Percentiles rank a stretch among this genome's conserved stretches.
Evolutionary conservation across 2,888 invertebrate genomes (phyloP).

Genomic region (Trypoxylon attenuatum): DNA sequence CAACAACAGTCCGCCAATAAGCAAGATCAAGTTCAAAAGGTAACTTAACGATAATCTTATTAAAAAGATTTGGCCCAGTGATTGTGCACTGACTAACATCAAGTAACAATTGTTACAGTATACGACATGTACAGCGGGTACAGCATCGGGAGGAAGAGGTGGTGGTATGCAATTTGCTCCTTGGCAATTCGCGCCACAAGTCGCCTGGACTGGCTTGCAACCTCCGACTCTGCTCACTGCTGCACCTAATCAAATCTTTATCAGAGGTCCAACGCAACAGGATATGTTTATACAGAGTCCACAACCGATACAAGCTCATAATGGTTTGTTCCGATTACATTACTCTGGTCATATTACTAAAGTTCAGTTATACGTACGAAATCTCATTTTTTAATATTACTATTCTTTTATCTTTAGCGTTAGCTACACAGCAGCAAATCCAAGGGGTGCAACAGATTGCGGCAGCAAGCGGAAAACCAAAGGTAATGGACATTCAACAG

Average conservation of each 20-base stretch:
- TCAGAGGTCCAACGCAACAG: conserved; percentile 84
- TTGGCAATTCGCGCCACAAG: conserved; percentile 87
- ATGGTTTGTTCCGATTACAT: conserved; percentile 82
- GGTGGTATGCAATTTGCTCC: conserved; percentile 84
- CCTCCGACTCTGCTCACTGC: conserved; percentile 80
- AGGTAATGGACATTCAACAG: conserved; percentile 73
- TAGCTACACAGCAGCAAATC: conserved; percentile 73
- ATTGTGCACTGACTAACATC: background rate
- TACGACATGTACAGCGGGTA: conserved; percentile 71
- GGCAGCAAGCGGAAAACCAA: conserved; percentile 71
- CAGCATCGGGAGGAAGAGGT: conserved; percentile 66
- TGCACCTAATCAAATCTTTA: conserved; percentile 88
- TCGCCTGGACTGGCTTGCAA: conserved; percentile 86
- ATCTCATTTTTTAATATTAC: too few species aligned
- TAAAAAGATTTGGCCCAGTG: background rate
- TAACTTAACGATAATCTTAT: conserved; percentile 19
- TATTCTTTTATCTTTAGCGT: too few species aligned
- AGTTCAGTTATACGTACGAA: background rate
- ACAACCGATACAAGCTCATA: conserved; percentile 81
- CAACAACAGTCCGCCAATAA: conserved; percentile 69
- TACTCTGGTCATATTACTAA: background rate
- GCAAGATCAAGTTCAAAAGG: conserved; percentile 72
- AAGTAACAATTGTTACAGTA: conserved; percentile 62
- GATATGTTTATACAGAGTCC: conserved; percentile 93
- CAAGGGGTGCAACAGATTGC: conserved; percentile 72